phyloP scores from a whole-genome alignment of 2,888 invertebrate genomes.

The Cactoblastis cactorum region DNA sequence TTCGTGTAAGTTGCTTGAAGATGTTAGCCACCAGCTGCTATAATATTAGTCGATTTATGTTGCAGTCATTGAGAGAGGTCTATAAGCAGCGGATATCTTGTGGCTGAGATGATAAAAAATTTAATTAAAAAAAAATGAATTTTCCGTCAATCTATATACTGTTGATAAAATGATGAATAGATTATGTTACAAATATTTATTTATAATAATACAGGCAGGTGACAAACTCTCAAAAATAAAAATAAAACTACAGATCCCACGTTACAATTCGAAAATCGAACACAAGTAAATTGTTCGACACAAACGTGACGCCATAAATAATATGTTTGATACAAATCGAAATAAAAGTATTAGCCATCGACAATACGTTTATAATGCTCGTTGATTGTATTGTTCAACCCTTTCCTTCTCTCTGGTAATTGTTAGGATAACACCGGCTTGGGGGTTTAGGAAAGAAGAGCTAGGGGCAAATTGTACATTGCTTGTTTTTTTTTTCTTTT shows the following conservation, averaged over 20 bases:
- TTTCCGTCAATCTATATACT: too few relatives aligned
- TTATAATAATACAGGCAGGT: background rate
- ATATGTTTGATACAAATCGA: conserved; percentile 32
- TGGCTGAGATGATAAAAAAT: too few relatives aligned
- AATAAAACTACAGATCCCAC: background rate
- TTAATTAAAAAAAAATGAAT: too few relatives aligned
- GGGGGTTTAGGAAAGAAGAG: conserved; percentile 11
- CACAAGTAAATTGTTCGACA: conserved; percentile 23
- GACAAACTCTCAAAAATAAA: background rate
- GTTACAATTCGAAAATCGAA: conserved; percentile 11
- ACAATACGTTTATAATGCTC: conserved; percentile 31
- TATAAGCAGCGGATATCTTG: too few relatives aligned
- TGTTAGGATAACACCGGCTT: conserved; percentile 38
- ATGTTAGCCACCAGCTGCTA: too few relatives aligned
- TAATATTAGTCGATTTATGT: too few relatives aligned
- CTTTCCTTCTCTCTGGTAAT: conserved; percentile 43
- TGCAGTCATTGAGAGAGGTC: too few relatives aligned
- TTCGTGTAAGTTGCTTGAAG: too few relatives aligned
- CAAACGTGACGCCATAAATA: conserved; percentile 20
- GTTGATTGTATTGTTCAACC: conserved; percentile 33
- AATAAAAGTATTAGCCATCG: conserved; percentile 32
- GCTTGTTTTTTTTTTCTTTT: background rate
- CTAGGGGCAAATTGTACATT: background rate
- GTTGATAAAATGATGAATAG: too few relatives aligned
- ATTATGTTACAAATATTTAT: too few relatives aligned